Evolutionary conservation across 2,888 invertebrate genomes (phyloP).

Genomic region (Linnaemya vulpina): DNA sequence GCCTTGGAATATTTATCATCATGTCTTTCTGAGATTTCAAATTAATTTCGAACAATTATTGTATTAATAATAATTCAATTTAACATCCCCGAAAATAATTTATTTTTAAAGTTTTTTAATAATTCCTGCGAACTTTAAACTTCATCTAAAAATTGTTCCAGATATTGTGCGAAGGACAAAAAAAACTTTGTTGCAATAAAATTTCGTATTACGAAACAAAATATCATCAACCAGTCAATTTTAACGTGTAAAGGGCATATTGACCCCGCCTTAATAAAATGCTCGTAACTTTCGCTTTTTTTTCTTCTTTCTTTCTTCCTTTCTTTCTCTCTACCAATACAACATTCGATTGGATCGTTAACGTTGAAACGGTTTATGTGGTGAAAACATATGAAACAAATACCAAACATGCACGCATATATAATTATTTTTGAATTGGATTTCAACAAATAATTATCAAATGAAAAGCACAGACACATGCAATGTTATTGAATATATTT

Average conservation of each 20-base stretch:
- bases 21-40: too few species aligned
- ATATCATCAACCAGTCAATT: slow-evolving; percentile 8
- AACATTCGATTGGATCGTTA: neutral
- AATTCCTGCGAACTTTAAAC: too few species aligned
- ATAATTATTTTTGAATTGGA: neutral
- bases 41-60: too few species aligned
- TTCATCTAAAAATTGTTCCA: neutral
- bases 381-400: neutral
- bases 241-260: slow-evolving; percentile 30
- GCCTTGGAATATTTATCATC: too few species aligned
- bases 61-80: too few species aligned
- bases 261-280: slow-evolving; percentile 32
- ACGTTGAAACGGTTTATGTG: slow-evolving; percentile 24
- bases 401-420: neutral
- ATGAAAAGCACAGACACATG: neutral
- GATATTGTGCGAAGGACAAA: neutral
- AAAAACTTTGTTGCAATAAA: slow-evolving; percentile 3
- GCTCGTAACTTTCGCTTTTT: slow-evolving; percentile 43
- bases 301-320: too few species aligned
- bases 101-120: too few species aligned
- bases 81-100: too few species aligned
- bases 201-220: slow-evolving; percentile 17
- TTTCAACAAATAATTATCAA: slow-evolving; percentile 1
- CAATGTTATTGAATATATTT: neutral
- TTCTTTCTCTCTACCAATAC: neutral